A percentile compares a stretch with the other conserved stretches of the same genome.
phyloP scores from a whole-genome alignment of 2,888 invertebrate species.

The Habroteleia sp. region DNA sequence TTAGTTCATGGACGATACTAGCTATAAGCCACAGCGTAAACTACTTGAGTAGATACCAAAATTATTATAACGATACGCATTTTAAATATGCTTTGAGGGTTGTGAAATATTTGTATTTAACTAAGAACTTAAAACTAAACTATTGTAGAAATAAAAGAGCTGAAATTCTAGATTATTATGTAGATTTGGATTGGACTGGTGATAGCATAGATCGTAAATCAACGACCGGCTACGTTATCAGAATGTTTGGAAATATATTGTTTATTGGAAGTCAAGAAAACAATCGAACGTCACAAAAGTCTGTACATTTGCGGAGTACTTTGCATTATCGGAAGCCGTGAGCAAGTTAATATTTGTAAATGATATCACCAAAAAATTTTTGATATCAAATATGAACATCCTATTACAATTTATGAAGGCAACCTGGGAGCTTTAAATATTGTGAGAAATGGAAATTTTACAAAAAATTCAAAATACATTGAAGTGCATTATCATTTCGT shows the following conservation, averaged over 20 bases:
- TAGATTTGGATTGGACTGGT: not conserved
- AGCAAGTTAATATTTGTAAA: not conserved
- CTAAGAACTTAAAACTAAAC: not conserved
- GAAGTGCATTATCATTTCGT: too few relatives aligned
- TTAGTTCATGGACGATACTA: too few relatives aligned
- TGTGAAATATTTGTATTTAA: too few relatives aligned
- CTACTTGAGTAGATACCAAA: too few relatives aligned
- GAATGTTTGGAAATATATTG: not conserved
- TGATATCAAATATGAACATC: not conserved
- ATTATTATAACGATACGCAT: too few relatives aligned
- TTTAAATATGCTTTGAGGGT: too few relatives aligned
- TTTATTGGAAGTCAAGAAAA: not conserved
- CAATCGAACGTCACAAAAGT: not conserved
- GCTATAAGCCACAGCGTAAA: too few relatives aligned
- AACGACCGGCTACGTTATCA: conserved; percentile 1
- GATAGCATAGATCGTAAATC: conserved; percentile 1
- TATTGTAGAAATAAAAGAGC: not conserved
- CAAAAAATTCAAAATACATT: not conserved
- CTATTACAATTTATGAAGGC: conserved; percentile 3
- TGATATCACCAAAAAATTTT: not conserved
- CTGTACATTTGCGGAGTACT: not conserved
- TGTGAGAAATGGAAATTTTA: not conserved
- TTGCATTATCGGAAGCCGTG: not conserved
- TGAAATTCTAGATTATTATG: conserved; percentile 4
- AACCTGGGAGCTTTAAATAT: not conserved